A percentile compares a stretch with the other conserved stretches of the same genome.
Evolutionary conservation across 2,888 invertebrate genomes (phyloP).

Genomic region (Hydrotaea diabolus): DNA sequence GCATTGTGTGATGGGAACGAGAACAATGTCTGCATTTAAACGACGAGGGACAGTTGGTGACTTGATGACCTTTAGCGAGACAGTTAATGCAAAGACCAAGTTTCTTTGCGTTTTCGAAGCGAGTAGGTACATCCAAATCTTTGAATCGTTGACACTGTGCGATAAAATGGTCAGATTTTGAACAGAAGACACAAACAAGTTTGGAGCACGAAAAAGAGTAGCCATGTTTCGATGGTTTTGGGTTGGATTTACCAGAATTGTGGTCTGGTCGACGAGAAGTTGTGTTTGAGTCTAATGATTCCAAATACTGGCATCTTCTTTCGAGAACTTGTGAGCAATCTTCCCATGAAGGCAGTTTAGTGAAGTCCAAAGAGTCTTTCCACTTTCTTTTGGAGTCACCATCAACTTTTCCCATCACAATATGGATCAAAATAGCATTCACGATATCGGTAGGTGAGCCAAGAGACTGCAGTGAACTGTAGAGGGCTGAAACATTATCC

Average conservation of each 20-base stretch:
- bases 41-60: constrained; percentile 26
- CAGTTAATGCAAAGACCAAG: constrained; percentile 40
- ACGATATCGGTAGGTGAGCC: constrained; percentile 34
- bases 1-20: constrained; percentile 43
- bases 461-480: constrained; percentile 29
- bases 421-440: constrained; percentile 36
- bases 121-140: constrained; percentile 17
- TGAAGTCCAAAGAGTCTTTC: constrained; percentile 58
- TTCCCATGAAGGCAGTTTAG: constrained; percentile 52
- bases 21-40: constrained; percentile 13
- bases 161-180: constrained; percentile 29
- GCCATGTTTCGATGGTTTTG: background rate
- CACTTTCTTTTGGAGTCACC: constrained; percentile 46
- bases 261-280: background rate
- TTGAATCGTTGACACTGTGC: constrained; percentile 22
- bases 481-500: constrained; percentile 25
- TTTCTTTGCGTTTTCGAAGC: constrained; percentile 34
- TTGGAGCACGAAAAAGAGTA: constrained; percentile 22
- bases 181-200: background rate
- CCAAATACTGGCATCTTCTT: constrained; percentile 50
- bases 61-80: constrained; percentile 23
- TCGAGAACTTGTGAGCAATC: constrained; percentile 45
- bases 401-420: constrained; percentile 42
- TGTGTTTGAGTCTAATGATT: constrained; percentile 10
- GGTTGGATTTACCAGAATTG: constrained; percentile 15